Percentiles rank a stretch among this genome's conserved stretches.
Conservation (phyloP, 2,888 invertebrate species). For the Parascotia fuliginaria region DNA sequence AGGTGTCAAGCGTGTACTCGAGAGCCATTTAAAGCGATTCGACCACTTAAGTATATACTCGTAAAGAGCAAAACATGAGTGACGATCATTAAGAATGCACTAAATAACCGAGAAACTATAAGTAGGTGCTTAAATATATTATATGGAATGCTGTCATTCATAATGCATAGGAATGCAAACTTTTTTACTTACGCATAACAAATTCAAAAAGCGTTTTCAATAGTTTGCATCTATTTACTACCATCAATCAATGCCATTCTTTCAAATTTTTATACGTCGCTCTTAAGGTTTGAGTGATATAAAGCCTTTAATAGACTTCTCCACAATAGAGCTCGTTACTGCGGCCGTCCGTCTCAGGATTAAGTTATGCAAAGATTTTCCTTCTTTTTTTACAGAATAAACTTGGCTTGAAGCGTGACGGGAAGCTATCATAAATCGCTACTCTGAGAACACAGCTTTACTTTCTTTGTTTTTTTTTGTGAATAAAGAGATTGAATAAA, state of each 20-base stretch:
- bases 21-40: constrained; percentile 8
- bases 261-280: constrained; percentile 35
- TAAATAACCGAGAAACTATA: constrained; percentile 3
- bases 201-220: constrained; percentile 1
- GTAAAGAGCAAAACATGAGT: constrained; percentile 4
- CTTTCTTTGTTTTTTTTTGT: constrained; percentile 28
- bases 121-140: no score
- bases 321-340: constrained; percentile 64
- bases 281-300: constrained; percentile 25
- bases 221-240: constrained; percentile 19
- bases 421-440: constrained; percentile 41
- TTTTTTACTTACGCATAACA: not conserved
- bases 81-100: not conserved
- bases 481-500: constrained; percentile 28
- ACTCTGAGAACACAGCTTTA: constrained; percentile 23
- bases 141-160: no score
- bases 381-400: constrained; percentile 39
- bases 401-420: constrained; percentile 41
- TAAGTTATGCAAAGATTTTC: constrained; percentile 47
- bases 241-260: constrained; percentile 45
- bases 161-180: no score
- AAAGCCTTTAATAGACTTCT: constrained; percentile 31
- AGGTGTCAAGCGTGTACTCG: not conserved
- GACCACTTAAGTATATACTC: constrained; percentile 4
- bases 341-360: constrained; percentile 32